Evolutionary conservation across 2,888 invertebrate species (phyloP).

Genomic region (Agriotes lineatus): DNA sequence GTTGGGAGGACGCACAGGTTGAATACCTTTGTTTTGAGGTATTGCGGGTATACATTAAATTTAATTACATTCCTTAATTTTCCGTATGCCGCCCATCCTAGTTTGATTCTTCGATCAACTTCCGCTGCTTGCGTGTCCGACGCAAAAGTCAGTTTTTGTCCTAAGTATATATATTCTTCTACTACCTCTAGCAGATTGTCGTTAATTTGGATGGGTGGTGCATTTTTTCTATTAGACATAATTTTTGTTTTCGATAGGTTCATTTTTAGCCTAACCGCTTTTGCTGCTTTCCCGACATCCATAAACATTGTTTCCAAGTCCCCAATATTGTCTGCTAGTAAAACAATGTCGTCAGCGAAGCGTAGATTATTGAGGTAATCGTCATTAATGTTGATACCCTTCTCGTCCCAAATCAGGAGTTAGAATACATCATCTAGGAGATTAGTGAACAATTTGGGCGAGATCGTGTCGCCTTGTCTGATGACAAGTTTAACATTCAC

Average conservation of each 20-base stretch:
- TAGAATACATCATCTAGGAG: too few species aligned
- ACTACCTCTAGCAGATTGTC: conserved; percentile 2
- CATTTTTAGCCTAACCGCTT: background rate
- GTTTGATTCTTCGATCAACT: background rate
- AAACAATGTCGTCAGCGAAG: background rate
- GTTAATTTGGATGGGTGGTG: background rate
- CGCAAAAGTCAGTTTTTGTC: background rate
- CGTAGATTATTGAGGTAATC: background rate
- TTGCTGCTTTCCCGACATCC: background rate
- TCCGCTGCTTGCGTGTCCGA: background rate
- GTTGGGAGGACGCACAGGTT: background rate
- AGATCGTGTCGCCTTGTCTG: background rate
- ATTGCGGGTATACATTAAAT: background rate
- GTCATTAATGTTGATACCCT: background rate
- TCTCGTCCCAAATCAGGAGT: too few species aligned
- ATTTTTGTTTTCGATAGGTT: background rate
- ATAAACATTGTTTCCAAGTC: background rate
- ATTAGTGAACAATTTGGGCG: background rate
- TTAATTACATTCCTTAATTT: background rate
- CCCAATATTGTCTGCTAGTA: background rate
- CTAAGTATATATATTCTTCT: background rate
- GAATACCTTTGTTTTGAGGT: background rate
- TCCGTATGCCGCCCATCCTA: background rate
- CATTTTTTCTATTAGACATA: conserved; percentile 6
- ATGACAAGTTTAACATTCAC: background rate